Percentiles rank a stretch among this genome's conserved stretches.
Conservation (phyloP, 2,113 vertebrate species). For the Scomber japonicus region DNA sequence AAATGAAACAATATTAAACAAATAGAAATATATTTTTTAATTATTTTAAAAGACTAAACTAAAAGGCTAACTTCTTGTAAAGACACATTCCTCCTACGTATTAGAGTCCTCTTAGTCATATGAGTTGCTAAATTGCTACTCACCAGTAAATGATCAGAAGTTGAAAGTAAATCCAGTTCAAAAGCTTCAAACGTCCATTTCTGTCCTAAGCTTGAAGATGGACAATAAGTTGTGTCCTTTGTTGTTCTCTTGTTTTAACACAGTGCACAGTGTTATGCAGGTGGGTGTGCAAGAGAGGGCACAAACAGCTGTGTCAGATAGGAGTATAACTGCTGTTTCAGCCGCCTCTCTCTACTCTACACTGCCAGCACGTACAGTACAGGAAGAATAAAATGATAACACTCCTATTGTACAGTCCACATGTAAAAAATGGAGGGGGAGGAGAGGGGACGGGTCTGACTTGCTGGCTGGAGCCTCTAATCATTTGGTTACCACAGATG, state of each 20-base stretch:
- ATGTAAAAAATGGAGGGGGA: constrained; percentile 16
- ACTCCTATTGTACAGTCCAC: constrained; percentile 22
- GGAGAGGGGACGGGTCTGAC: constrained; percentile 32
- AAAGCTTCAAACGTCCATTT: constrained; percentile 48
- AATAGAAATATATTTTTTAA: background rate
- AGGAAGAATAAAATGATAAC: constrained; percentile 53
- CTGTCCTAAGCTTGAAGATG: constrained; percentile 24
- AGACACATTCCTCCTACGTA: background rate
- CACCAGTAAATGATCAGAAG: constrained; percentile 54
- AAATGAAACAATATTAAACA: too few relatives aligned
- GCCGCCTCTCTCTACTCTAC: constrained; percentile 62
- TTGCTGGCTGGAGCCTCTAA: constrained; percentile 10
- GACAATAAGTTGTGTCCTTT: constrained; percentile 11
- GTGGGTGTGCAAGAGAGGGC: constrained; percentile 54
- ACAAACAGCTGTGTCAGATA: constrained; percentile 68
- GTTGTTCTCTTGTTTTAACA: constrained; percentile 35
- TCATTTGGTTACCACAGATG: constrained; percentile 58
- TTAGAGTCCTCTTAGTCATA: background rate
- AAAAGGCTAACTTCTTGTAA: background rate
- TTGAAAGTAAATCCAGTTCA: constrained; percentile 38
- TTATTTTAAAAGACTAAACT: background rate
- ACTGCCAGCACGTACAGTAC: constrained; percentile 59
- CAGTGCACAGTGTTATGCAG: constrained; percentile 32
- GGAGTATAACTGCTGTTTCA: constrained; percentile 79
- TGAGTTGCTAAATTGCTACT: constrained; percentile 51